These are phyloP conservation scores for Zygogramma bicolorata DNA, from an alignment of 2,888 invertebrate genomes.

Conservation along the genomic window DNA sequence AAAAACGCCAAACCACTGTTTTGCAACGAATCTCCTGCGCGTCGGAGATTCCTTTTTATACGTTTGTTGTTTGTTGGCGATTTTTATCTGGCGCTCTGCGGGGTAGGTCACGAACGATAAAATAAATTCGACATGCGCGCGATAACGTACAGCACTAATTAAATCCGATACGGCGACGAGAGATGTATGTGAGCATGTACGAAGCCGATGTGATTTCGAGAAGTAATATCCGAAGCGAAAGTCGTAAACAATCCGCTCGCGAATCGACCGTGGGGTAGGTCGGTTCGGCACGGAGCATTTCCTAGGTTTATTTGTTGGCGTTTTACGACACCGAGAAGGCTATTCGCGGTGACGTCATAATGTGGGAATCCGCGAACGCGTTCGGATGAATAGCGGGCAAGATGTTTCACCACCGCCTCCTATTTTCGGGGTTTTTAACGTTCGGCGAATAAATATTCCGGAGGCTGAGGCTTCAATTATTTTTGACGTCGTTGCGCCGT, in stretches of 20 bases:
- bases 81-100: background rate
- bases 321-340: background rate
- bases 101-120: conserved; percentile 5
- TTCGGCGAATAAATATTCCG: conserved; percentile 2
- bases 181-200: no score
- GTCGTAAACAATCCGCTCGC: conserved; percentile 37
- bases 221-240: conserved; percentile 4
- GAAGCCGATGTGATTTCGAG: background rate
- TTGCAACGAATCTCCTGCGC: background rate
- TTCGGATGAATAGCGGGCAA: background rate
- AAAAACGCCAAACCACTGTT: no score
- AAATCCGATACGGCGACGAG: background rate
- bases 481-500: background rate
- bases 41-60: background rate
- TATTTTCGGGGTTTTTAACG: background rate
- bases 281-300: conserved; percentile 34
- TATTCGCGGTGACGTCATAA: background rate
- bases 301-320: conserved; percentile 20
- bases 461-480: conserved; percentile 22
- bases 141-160: background rate
- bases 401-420: background rate
- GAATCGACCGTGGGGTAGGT: conserved; percentile 40
- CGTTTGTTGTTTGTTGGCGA: conserved; percentile 2
- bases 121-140: background rate
- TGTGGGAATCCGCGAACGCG: background rate